phyloP scores from a whole-genome alignment of 1,140 invertebrate genomes.

The Zeugodacus cucurbitae region DNA sequence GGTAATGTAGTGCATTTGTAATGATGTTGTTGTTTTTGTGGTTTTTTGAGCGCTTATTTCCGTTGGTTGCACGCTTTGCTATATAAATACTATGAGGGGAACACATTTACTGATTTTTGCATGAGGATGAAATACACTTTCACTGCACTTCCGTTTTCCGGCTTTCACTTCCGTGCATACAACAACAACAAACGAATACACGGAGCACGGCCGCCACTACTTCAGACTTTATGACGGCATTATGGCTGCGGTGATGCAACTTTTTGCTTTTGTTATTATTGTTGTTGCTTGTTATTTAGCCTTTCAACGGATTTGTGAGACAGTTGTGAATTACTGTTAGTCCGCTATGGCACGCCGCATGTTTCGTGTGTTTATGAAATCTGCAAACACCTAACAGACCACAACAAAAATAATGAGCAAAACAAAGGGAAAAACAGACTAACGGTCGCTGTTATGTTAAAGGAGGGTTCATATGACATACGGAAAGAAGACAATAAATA shows the following conservation, averaged over 20 bases:
- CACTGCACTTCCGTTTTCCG: neutral
- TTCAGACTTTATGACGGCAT: no score
- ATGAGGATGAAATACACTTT: neutral
- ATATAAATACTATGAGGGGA: no score
- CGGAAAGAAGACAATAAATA: neutral
- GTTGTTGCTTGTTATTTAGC: neutral
- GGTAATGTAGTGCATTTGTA: neutral
- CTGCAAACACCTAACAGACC: neutral
- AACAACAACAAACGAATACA: neutral
- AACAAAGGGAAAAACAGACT: neutral
- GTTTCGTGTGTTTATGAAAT: conserved; percentile 1
- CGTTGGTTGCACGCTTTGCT: neutral
- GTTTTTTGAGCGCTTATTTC: neutral
- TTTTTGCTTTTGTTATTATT: neutral
- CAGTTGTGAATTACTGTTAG: neutral
- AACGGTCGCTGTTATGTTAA: neutral
- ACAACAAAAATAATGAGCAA: neutral
- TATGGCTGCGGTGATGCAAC: no score
- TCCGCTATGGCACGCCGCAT: no score
- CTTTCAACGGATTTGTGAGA: neutral
- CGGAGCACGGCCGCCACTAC: neutral
- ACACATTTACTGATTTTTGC: neutral
- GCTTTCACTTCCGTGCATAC: neutral
- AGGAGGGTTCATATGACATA: neutral
- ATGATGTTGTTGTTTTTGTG: neutral